Base-by-base conservation (phyloP, 2,888 invertebrate genomes). In the Torymus auratus region DNA sequence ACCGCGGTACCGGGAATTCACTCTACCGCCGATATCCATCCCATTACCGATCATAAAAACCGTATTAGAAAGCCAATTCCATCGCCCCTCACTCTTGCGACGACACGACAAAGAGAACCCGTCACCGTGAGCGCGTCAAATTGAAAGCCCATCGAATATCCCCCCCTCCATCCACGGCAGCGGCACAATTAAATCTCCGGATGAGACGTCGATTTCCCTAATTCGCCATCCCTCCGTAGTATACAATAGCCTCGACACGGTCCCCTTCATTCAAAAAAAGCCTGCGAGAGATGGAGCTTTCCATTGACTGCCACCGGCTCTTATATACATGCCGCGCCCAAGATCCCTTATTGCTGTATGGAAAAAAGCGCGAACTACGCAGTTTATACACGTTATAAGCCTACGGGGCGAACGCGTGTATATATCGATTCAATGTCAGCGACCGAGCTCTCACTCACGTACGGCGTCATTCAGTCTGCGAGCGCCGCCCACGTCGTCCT, bases 341-440 rank as follows among this genome's bases (percentile, higher is more conserved):
- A 28, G 56, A 20, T 61, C 23, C 13, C 1, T 61, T 55, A 53
- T 65, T 65, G 14, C 17, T 13, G 52, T 1, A 67, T 13, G 23
- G 56, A 56, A 68, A 23, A 56, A 68, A 55, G 13, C 60, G 23
- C 23, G 23, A 61, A 61, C 20, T 11, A 61, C 20, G 61, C 58
- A 2, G 17, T 2, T 61, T 12, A 23, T 12, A 3, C 53, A 52
- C 2, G n/a, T 20, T 1, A 11, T 56, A 17, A 13, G 23, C 17
- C 5, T 10, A 23, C 61, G 61, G 14, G 12, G 15, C n/a, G 13
- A 60, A 15, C 14, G 81, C 7, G 7, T 7, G 7, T 41, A 10
- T 41, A 7, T 84, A 85, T 85, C 83, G 85, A 85, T 84, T 85
- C 85, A 84, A 84, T 84, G 84, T 85, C 85, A 84, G 83, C 85